A percentile compares a stretch with the other conserved stretches of the same genome.
Conservation (phyloP, 2,797 vertebrate genomes). For the Sebastes oblongus region DNA sequence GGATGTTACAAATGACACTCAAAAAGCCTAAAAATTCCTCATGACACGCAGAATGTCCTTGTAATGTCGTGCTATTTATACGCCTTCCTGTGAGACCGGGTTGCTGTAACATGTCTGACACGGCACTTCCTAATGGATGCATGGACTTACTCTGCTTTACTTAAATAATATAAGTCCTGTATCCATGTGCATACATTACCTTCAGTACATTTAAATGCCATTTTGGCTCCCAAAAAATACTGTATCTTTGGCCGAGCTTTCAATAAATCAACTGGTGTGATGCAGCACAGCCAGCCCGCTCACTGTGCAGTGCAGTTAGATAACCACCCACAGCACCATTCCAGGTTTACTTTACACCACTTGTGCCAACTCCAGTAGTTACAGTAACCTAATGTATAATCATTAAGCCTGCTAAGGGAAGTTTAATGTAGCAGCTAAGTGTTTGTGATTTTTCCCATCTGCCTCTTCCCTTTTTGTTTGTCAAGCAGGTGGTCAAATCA, state of each 20-base stretch:
- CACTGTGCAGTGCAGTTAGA: not conserved
- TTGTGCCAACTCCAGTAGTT: not conserved
- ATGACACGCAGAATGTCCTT: too few relatives aligned
- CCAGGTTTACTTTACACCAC: not conserved
- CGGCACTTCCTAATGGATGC: too few relatives aligned
- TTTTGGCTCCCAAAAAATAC: not conserved
- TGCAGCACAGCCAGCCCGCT: not conserved
- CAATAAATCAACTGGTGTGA: slow-evolving; percentile 11
- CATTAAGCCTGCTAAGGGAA: slow-evolving; percentile 49
- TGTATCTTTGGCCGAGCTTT: not conserved
- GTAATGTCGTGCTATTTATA: too few relatives aligned
- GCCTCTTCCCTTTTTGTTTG: slow-evolving; percentile 18
- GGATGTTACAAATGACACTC: too few relatives aligned
- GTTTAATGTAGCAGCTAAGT: slow-evolving; percentile 57
- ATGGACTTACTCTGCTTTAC: not conserved
- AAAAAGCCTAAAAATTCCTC: too few relatives aligned
- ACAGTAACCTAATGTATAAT: slow-evolving; percentile 57
- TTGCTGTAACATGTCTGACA: not conserved
- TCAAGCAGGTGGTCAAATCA: slow-evolving; percentile 30
- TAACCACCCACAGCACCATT: not conserved
- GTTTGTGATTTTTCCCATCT: slow-evolving; percentile 62
- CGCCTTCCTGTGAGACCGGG: too few relatives aligned
- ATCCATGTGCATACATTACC: not conserved
- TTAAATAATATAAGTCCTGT: not conserved
- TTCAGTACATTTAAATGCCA: not conserved